Evolutionary conservation across 2,888 invertebrate species (phyloP).

Genomic region (Drosophila meridionalis): DNA sequence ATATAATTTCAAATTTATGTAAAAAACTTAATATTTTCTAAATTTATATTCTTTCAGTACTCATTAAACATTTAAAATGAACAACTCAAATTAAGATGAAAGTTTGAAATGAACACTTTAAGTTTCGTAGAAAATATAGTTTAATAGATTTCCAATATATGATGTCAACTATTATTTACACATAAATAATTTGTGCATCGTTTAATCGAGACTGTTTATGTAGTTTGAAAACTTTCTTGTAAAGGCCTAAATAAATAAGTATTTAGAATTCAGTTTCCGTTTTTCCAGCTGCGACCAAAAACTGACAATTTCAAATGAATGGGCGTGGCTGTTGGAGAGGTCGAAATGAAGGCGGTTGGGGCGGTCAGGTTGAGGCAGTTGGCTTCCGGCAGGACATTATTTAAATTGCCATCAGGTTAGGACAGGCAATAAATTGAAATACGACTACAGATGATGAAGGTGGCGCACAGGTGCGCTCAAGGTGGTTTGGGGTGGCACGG

Average conservation of each 20-base stretch:
- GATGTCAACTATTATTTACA: neutral
- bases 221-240: constrained; percentile 23
- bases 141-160: neutral
- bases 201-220: neutral
- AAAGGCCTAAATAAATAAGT: constrained; percentile 45
- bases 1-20: too few relatives aligned
- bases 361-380: neutral
- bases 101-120: neutral
- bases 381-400: constrained; percentile 57
- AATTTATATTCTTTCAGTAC: too few relatives aligned
- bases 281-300: constrained; percentile 39
- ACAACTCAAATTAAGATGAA: neutral
- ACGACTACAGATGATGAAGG: constrained; percentile 38
- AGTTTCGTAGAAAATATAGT: neutral
- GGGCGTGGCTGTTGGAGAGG: constrained; percentile 6
- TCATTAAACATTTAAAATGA: neutral
- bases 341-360: neutral
- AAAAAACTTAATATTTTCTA: too few relatives aligned
- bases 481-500: neutral
- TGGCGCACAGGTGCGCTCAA: constrained; percentile 12
- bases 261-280: constrained; percentile 14
- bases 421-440: constrained; percentile 69
- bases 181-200: neutral
- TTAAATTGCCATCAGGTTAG: constrained; percentile 71
- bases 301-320: constrained; percentile 43